Base-by-base conservation (phyloP, 2,888 invertebrate genomes). In the Taphrorychus bicolor region DNA sequence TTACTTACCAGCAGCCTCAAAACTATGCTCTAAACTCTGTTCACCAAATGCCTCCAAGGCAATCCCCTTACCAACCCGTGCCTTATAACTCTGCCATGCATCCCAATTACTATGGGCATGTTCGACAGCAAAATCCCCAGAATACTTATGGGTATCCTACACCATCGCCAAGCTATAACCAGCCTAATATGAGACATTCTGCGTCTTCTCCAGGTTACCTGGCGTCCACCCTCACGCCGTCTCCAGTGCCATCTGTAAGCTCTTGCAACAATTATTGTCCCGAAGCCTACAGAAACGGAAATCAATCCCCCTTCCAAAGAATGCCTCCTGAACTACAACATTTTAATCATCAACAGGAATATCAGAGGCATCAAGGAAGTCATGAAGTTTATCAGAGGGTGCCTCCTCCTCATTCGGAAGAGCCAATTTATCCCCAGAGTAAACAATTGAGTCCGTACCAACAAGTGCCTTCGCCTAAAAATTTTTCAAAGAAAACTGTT, bases 401-500 rank as follows among this genome's bases (percentile, higher is more conserved):
- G 78, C 70, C 77, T 2, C 74, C 74, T 4, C 75, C 73, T n/a
- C 77, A 76, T 53, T 63, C 67, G 41, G 76, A 76, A 4, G 75
- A 76, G 7, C 73, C 71, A 54, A 68, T 66, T 21, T 80, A 75
- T 21, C 71, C 81, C 81, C 73, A 83, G 81, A 72, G 16, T 68
- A 83, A 14, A 79, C 83, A 85, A 76, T 80, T 82, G 68, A 83
- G 85, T 2, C 87, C 89, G 0, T 91, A 91, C 75, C 90, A 90
- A 79, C 89, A 87, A 74, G 83, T 87, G 40, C 86, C 87, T 3
- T 84, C 85, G 3, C 83, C 87, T 7, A 88, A 90, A 73, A 87
- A 87, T 74, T 86, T 87, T 74, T 81, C 88, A 42, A 91, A 91
- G 77, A 91, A 90, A 74, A 85, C 85, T 53, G 90, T 91, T 2